Base-by-base conservation (phyloP, 2,888 invertebrate genomes). In the Cotesia congregata region DNA sequence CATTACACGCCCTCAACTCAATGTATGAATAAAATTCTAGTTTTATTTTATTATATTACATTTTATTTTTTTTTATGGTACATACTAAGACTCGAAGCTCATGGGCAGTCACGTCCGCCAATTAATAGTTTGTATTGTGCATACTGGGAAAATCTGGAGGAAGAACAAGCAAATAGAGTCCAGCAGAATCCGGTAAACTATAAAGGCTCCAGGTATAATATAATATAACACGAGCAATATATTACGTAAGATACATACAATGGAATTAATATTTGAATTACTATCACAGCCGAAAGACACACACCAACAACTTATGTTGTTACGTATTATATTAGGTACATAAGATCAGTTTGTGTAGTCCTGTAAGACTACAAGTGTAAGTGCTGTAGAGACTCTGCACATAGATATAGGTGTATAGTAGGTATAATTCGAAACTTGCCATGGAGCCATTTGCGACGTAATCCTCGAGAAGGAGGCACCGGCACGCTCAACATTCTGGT, bases 401-500 rank as follows among this genome's bases (percentile, higher is more conserved):
- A 64, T n/a, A 64, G 5, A 15, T 61, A 61, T 64, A 41, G 12
- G 59, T 5, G n/a, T n/a, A n/a, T n/a, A n/a, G n/a, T 50, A 61
- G 30, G 40, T 40, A 67, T 67, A 70, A 17, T 60, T 39, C 69
- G 61, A 69, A 68, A 72, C 71, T 79, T 80, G 81, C 83, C 70
- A 78, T 79, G 79, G 81, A 74, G 79, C 76, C 67, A 70, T 75
- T 75, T 61, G 79, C 80, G 72, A 69, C 76, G 80, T 86, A 86
- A 86, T 86, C 86, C 83, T 78, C 79, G 72, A 80, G 72, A 84
- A 81, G 79, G 72, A 78, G 78, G 81, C 78, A 72, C 81, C 75
- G 79, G 83, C 86, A 86, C 86, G 86, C 82, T 77, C 78, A 80
- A 80, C 80, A 84, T 85, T 85, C 84, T 82, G 82, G 77, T 82